These are phyloP conservation scores for Diadromus collaris DNA, from an alignment of 2,888 invertebrate species.

Conservation along the genomic window DNA sequence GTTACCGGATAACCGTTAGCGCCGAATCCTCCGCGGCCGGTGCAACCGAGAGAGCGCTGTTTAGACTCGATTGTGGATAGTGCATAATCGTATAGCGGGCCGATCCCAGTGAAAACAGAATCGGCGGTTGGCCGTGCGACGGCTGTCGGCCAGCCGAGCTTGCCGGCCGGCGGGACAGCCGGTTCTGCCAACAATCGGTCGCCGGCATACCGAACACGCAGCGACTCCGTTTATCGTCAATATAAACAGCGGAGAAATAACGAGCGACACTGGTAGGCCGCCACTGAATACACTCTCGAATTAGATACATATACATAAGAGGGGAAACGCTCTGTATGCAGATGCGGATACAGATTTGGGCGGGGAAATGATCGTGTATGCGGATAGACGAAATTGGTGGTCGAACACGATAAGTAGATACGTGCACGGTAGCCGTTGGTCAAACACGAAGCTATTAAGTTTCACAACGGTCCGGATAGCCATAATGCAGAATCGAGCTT, in stretches of 20 bases:
- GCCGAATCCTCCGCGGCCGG: not conserved
- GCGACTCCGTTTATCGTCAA: not conserved
- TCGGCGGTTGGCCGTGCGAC: not conserved
- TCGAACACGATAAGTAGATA: conserved; percentile 47
- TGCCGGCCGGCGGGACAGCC: not conserved
- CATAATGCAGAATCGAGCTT: conserved; percentile 7
- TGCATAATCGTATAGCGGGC: not conserved
- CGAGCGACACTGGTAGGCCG: conserved; percentile 16
- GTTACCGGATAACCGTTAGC: conserved; percentile 24
- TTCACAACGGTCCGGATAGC: conserved; percentile 1
- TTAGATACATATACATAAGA: conserved; percentile 13
- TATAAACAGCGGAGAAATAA: conserved; percentile 8
- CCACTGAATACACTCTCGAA: conserved; percentile 1
- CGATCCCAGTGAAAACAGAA: not conserved
- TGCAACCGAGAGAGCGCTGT: not conserved
- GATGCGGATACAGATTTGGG: conserved; percentile 35
- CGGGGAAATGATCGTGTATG: not conserved
- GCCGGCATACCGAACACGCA: not conserved
- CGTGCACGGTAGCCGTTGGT: conserved; percentile 33
- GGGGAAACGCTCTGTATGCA: not conserved
- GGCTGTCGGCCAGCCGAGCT: not conserved
- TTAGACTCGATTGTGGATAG: conserved; percentile 31
- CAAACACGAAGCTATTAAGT: conserved; percentile 45
- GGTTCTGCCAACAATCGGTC: not conserved
- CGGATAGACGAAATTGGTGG: conserved; percentile 39